Base-by-base conservation (phyloP, 2,888 invertebrate genomes). In the Podotricha telesiphe region DNA sequence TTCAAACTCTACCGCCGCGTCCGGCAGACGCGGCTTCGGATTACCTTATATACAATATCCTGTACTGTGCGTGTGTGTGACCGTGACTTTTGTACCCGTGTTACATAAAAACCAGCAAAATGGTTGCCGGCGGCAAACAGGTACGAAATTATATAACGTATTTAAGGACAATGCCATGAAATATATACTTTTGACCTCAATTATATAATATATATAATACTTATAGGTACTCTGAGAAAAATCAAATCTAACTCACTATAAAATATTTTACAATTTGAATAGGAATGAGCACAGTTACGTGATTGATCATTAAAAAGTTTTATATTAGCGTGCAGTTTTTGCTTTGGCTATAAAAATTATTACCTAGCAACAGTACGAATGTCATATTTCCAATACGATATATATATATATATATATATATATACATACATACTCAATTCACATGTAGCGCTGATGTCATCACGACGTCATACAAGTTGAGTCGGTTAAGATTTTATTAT, bases 81-180 rank as follows among this genome's bases (percentile, higher is more conserved):
- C 74, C 83, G 86, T 87, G 86, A 84, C 86, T 76, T 82, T 83
- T 82, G 77, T 74, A 76, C 82, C 83, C 82, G 88, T 89, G 89
- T 85, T 81, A 83, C 78, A 67, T 75, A 71, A 78, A 82, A 82
- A 75, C 76, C 74, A 77, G 67, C 88, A 92, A 80, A 79, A 93
- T 93, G 93, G 93, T 93, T 74, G 93, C 93, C 81, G 93, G 93
- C 82, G 93, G 93, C 76, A 93, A 93, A 86, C 93, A 93, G 93
- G 93, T 93, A 86, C 78, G 65, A 66, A n/a, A 70, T 79, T 80
- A 78, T 71, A 71, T 78, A 78, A 80, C 68, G 74, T 76, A 74
- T 75, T n/a, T 76, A 77, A 78, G 78, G 77, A 79, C 78, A 71
- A 78, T 74, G 71, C 72, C 47, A 64, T 68, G 45, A 51, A 64